phyloP scores from a whole-genome alignment of 2,888 invertebrate genomes.

The Cryptus armator region DNA sequence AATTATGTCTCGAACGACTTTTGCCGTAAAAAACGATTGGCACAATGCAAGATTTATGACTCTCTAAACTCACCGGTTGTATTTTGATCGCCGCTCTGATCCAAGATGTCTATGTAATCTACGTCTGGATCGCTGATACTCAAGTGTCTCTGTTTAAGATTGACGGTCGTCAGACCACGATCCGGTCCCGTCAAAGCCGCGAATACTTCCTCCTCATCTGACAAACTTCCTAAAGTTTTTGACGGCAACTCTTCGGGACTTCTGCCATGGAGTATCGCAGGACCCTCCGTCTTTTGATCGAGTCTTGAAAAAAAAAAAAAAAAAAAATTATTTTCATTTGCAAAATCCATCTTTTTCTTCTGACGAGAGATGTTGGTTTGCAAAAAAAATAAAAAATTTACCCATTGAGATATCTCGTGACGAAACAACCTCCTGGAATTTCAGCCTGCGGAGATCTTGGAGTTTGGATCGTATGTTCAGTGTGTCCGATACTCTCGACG shows the following conservation, averaged over 20 bases:
- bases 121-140: conserved; percentile 90
- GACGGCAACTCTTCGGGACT: conserved; percentile 91
- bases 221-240: conserved; percentile 86
- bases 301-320: conserved; percentile 75
- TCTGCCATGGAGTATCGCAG: conserved; percentile 89
- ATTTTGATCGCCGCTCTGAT: conserved; percentile 82
- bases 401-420: conserved; percentile 90
- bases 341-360: not conserved
- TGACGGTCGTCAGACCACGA: conserved; percentile 92
- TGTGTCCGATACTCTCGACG: conserved; percentile 80
- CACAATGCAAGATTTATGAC: not conserved
- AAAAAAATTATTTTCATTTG: not conserved
- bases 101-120: conserved; percentile 89
- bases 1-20: not conserved
- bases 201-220: conserved; percentile 87
- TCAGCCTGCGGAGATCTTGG: conserved; percentile 85
- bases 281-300: conserved; percentile 85
- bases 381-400: conserved; percentile 81
- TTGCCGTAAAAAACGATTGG: not conserved
- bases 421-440: conserved; percentile 87
- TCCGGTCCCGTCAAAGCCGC: conserved; percentile 94
- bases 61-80: conserved; percentile 75
- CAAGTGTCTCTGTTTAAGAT: conserved; percentile 89
- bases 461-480: conserved; percentile 86
- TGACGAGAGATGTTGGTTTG: no score